Evolutionary conservation across 2,797 vertebrate species (phyloP).

Genomic region (Hippopotamyrus pictus): DNA sequence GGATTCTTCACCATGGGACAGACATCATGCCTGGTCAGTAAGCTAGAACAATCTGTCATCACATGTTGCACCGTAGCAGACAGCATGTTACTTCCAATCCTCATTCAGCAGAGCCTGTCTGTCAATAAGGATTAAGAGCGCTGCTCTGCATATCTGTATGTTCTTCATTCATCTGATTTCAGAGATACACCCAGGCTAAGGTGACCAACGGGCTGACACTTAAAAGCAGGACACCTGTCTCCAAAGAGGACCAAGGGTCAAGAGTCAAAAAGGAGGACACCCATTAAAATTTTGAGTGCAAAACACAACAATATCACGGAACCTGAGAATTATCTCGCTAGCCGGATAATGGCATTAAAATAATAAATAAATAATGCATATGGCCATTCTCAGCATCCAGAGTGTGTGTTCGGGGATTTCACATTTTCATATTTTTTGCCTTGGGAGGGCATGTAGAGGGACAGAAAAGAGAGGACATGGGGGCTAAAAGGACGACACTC

Average conservation of each 20-base stretch:
- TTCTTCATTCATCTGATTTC: not conserved
- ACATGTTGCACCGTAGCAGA: not conserved
- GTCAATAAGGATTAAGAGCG: not conserved
- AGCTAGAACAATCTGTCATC: not conserved
- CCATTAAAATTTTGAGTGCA: not conserved
- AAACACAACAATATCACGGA: not conserved
- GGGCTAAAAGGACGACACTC: not conserved
- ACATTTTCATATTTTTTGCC: not conserved
- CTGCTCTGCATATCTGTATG: not conserved
- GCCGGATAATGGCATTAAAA: not conserved
- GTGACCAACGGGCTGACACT: not conserved
- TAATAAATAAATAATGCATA: not conserved
- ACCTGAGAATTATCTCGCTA: not conserved
- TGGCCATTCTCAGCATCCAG: not conserved
- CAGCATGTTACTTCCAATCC: not conserved
- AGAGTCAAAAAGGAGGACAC: not conserved
- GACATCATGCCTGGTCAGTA: slow-evolving; percentile 34
- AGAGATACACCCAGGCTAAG: not conserved
- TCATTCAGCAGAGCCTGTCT: not conserved
- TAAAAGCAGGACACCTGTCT: not conserved
- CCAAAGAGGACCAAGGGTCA: not conserved
- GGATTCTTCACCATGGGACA: slow-evolving; percentile 59
- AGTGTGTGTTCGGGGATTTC: not conserved
- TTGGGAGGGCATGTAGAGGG: not conserved
- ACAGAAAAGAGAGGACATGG: not conserved